Percentiles rank a stretch among this genome's conserved stretches.
phyloP scores from a whole-genome alignment of 1,140 invertebrate genomes.

The Cyphomyrmex costatus region DNA sequence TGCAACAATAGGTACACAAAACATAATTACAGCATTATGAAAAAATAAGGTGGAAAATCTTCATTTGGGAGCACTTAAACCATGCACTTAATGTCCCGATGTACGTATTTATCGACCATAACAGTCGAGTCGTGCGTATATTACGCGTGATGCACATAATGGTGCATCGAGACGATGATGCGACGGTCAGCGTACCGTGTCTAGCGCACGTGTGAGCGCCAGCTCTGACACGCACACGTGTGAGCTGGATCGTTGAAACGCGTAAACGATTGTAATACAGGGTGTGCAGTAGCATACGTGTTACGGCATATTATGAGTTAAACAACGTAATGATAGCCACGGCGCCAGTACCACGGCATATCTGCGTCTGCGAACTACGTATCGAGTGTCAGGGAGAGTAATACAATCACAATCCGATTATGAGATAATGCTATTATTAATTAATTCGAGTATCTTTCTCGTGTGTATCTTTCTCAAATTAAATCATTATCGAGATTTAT shows the following conservation, averaged over 20 bases:
- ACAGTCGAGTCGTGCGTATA: slow-evolving; percentile 1
- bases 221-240: slow-evolving; percentile 12
- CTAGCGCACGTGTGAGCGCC: slow-evolving; percentile 23
- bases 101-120: background rate
- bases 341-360: slow-evolving; percentile 79
- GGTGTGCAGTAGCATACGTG: slow-evolving; percentile 69
- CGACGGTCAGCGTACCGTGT: slow-evolving; percentile 55
- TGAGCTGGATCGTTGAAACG: slow-evolving; percentile 64
- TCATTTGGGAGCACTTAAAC: background rate
- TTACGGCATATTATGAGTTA: slow-evolving; percentile 80
- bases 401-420: background rate
- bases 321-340: slow-evolving; percentile 83
- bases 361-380: slow-evolving; percentile 68
- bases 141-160: slow-evolving; percentile 22
- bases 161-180: background rate
- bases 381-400: slow-evolving; percentile 70
- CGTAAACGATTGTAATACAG: slow-evolving; percentile 74
- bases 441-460: background rate
- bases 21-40: background rate
- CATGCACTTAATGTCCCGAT: background rate
- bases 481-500: background rate
- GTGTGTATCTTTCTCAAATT: background rate
- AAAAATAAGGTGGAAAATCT: background rate
- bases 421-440: background rate
- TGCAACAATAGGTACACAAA: background rate